Evolutionary conservation across 2,113 vertebrate species (phyloP).

Genomic region (Cyprinodon brontotheroides): DNA sequence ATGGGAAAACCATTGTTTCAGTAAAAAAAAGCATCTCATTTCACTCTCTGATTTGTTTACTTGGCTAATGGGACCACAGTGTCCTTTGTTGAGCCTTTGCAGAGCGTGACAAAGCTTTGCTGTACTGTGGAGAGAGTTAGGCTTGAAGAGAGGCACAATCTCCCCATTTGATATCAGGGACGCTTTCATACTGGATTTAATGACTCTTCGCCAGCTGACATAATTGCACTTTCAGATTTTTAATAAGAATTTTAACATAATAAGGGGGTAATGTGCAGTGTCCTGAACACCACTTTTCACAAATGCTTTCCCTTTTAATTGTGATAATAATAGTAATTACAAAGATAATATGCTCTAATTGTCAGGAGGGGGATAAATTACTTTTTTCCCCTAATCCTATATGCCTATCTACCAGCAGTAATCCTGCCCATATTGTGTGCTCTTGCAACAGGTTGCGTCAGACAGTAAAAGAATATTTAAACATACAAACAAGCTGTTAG

Average conservation of each 20-base stretch:
- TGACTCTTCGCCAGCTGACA: conserved; percentile 76
- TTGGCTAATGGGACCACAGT: conserved; percentile 69
- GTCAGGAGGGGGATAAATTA: conserved; percentile 73
- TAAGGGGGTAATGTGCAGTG: conserved; percentile 75
- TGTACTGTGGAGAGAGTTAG: conserved; percentile 57
- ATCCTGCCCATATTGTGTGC: conserved; percentile 53
- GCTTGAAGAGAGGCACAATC: conserved; percentile 62
- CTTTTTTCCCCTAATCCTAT: conserved; percentile 59
- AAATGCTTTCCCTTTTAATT: conserved; percentile 76
- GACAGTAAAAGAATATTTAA: conserved; percentile 71
- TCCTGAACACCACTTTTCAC: conserved; percentile 73
- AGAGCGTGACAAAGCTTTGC: conserved; percentile 69
- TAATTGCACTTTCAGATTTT: conserved; percentile 82
- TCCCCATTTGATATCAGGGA: conserved; percentile 71
- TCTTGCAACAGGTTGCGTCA: conserved; percentile 80
- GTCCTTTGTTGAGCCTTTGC: conserved; percentile 72
- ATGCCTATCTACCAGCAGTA: conserved; percentile 48
- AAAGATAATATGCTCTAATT: conserved; percentile 82
- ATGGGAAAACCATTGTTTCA: conserved; percentile 74
- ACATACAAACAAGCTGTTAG: conserved; percentile 58
- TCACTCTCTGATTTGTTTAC: conserved; percentile 74
- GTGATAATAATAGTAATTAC: conserved; percentile 82
- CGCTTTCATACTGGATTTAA: conserved; percentile 73
- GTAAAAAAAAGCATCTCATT: conserved; percentile 74
- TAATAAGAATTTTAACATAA: conserved; percentile 79